Evolutionary conservation across 2,797 vertebrate species (phyloP).

Genomic region (Platalea minor): DNA sequence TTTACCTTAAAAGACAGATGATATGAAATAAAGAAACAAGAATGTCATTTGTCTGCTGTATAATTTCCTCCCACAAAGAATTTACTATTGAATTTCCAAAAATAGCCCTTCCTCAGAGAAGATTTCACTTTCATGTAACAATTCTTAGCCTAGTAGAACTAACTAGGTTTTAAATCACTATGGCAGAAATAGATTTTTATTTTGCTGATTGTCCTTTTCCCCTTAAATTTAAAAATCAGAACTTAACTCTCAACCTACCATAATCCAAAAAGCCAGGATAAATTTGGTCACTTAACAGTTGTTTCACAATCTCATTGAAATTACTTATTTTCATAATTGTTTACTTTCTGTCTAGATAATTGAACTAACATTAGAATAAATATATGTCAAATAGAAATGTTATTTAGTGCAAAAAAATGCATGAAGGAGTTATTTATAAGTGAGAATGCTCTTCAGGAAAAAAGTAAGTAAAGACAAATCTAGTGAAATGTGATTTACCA

Average conservation of each 20-base stretch:
- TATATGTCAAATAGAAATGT: background rate
- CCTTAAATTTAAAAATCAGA: background rate
- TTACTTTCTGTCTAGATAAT: background rate
- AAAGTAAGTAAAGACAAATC: background rate
- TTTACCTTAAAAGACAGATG: background rate
- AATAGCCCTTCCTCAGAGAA: background rate
- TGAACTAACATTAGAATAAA: background rate
- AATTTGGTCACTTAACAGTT: background rate
- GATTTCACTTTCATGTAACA: background rate
- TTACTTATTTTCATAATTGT: background rate
- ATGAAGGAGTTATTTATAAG: background rate
- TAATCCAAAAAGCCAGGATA: background rate
- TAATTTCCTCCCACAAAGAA: background rate
- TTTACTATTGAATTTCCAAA: background rate
- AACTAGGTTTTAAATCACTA: background rate
- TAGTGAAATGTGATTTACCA: background rate
- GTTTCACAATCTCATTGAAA: background rate
- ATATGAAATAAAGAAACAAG: background rate
- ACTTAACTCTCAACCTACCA: background rate
- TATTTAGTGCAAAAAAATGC: fast-evolving
- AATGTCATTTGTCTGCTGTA: background rate
- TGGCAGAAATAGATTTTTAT: background rate
- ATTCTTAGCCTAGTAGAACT: background rate
- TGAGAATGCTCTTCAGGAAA: background rate
- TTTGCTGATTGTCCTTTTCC: background rate